These are phyloP conservation scores for Euproctis similis DNA, from an alignment of 2,888 invertebrate genomes.

Conservation along the genomic window DNA sequence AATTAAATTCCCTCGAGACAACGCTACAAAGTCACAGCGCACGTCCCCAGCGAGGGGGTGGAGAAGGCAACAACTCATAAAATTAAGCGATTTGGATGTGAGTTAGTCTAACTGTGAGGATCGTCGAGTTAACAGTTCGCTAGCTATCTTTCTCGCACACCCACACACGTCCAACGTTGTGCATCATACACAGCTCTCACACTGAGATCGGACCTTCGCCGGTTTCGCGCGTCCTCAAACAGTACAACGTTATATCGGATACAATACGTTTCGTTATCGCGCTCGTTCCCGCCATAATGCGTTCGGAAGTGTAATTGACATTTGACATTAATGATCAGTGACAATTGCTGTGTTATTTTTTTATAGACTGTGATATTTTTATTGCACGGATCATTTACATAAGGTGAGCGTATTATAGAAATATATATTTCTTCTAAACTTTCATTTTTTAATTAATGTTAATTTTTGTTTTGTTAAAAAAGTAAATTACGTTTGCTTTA, in stretches of 20 bases:
- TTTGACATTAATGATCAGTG: slow-evolving; percentile 27
- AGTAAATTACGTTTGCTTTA: no score
- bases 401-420: no score
- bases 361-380: slow-evolving; percentile 20
- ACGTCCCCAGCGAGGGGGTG: slow-evolving; percentile 59
- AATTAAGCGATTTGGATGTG: slow-evolving; percentile 77
- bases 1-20: slow-evolving; percentile 20
- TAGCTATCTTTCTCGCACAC: slow-evolving; percentile 53
- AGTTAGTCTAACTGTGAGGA: slow-evolving; percentile 75
- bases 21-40: slow-evolving; percentile 44
- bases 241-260: slow-evolving; percentile 24
- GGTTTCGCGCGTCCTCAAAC: no score
- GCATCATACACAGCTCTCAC: slow-evolving; percentile 20
- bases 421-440: no score
- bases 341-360: slow-evolving; percentile 20
- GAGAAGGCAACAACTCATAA: slow-evolving; percentile 77
- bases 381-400: slow-evolving; percentile 17
- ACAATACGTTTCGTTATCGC: slow-evolving; percentile 20
- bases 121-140: slow-evolving; percentile 67
- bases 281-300: slow-evolving; percentile 26
- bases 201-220: slow-evolving; percentile 9
- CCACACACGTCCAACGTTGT: slow-evolving; percentile 24
- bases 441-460: no score
- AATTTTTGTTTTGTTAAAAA: no score
- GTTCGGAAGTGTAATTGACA: slow-evolving; percentile 30